Evolutionary conservation across 1,140 invertebrate genomes (phyloP).

Genomic region (Conus ventricosus): DNA sequence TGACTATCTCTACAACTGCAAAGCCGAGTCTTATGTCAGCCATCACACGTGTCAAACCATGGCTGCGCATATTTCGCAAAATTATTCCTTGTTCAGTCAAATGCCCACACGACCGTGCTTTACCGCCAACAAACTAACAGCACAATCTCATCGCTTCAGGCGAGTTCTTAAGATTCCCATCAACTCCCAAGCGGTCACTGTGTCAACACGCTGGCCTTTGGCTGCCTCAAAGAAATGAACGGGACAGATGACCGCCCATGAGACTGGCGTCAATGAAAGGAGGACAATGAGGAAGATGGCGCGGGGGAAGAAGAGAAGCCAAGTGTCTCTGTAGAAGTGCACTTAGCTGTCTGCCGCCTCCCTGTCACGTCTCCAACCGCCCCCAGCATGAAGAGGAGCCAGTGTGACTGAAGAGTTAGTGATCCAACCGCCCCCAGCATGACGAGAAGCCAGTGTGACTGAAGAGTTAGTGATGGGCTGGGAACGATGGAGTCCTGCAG

Average conservation of each 20-base stretch:
- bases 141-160: background rate
- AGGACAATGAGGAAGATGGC: background rate
- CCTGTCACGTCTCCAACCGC: background rate
- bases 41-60: background rate
- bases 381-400: background rate
- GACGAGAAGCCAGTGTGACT: background rate
- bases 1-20: no score
- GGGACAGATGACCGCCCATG: background rate
- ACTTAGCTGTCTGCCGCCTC: background rate
- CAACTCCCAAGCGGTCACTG: background rate
- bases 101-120: background rate
- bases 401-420: background rate
- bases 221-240: no score
- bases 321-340: background rate
- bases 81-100: background rate
- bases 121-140: background rate
- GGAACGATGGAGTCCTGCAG: no score
- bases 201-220: background rate
- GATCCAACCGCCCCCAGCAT: background rate
- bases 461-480: background rate
- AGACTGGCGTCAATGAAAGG: background rate
- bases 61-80: background rate
- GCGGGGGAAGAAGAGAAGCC: background rate
- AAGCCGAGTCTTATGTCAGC: no score
- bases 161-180: background rate